phyloP scores from a whole-genome alignment of 2,888 invertebrate genomes.

The Cataglyphis albicans region DNA sequence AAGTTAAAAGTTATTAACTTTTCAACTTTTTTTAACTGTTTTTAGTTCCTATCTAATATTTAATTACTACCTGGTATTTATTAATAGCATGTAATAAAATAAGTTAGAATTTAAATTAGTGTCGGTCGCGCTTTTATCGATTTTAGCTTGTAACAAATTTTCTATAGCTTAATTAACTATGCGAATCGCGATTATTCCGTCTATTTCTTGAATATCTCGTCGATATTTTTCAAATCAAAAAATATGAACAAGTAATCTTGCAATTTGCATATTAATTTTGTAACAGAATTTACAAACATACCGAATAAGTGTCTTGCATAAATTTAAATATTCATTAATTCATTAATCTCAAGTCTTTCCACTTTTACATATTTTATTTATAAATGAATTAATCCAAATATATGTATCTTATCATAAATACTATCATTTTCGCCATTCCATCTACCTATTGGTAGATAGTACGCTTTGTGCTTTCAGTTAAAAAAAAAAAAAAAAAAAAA shows the following conservation, averaged over 20 bases:
- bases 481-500: not conserved
- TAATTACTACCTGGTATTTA: not conserved
- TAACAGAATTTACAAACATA: not conserved
- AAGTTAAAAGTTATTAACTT: too few species aligned
- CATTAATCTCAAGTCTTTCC: not conserved
- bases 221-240: not conserved
- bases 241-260: not conserved
- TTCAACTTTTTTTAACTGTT: too few species aligned
- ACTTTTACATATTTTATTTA: not conserved
- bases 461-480: not conserved
- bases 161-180: constrained; percentile 15
- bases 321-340: not conserved
- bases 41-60: too few species aligned
- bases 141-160: not conserved
- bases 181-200: not conserved
- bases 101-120: not conserved
- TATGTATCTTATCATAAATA: not conserved
- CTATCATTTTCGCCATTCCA: not conserved
- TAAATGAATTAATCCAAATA: not conserved
- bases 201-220: not conserved
- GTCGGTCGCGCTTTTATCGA: not conserved
- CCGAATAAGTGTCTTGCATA: not conserved
- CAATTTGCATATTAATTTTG: not conserved
- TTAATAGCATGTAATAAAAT: constrained; percentile 12
- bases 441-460: not conserved